Conservation (phyloP, 92 coral and sea anemone species). For the Parazoanthus darwini region DNA sequence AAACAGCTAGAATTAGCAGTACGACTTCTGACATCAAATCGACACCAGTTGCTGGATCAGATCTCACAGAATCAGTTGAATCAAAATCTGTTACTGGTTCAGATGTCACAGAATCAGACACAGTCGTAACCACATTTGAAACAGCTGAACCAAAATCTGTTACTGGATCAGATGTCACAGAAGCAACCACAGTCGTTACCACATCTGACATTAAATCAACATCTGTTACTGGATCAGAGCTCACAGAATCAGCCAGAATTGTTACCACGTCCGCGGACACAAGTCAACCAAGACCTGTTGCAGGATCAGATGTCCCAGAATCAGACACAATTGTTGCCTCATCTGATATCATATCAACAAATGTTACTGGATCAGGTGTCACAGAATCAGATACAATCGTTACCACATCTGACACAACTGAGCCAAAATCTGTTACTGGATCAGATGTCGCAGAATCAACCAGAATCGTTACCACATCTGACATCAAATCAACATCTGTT, state of each 20-base stretch:
- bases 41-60: neutral
- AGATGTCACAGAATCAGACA: neutral
- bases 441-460: neutral
- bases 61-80: neutral
- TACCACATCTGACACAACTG: neutral
- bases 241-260: neutral
- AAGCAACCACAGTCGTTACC: neutral
- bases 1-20: neutral
- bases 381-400: neutral
- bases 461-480: neutral
- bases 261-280: neutral
- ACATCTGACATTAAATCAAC: neutral
- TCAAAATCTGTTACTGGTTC: neutral
- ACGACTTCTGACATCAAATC: neutral
- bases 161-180: neutral
- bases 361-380: neutral
- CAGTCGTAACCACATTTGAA: neutral
- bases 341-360: neutral
- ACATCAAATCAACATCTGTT: neutral
- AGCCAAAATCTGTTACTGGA: neutral
- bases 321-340: neutral
- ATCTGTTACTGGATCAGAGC: neutral
- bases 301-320: neutral
- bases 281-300: neutral
- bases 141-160: neutral